These are phyloP conservation scores for Peromyscus californicus DNA, from an alignment of 2,113 vertebrate genomes.

Conservation along the genomic window DNA sequence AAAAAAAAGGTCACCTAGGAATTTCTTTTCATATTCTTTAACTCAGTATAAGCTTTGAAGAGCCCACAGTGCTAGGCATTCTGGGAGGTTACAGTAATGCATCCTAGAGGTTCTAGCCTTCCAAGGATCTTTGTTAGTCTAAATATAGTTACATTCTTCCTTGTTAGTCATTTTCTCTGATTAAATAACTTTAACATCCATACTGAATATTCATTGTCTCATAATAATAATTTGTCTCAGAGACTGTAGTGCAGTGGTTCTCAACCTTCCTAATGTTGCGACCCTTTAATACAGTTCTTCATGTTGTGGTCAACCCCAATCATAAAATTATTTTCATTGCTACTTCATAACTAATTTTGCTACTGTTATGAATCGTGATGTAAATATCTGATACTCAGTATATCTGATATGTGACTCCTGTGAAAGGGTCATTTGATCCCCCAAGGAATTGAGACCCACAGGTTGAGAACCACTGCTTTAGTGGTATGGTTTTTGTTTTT, in stretches of 20 bases:
- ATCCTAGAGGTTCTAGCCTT: not conserved
- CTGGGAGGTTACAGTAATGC: not conserved
- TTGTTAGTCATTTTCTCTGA: not conserved
- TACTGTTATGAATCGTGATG: not conserved
- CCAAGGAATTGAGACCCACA: not conserved
- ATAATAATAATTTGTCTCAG: not conserved
- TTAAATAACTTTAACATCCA: constrained; percentile 32
- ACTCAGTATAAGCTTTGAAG: not conserved
- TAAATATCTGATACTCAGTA: not conserved
- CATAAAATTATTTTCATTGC: not conserved
- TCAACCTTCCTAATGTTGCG: not conserved
- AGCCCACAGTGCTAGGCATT: not conserved
- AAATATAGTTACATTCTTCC: not conserved
- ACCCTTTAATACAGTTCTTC: not conserved
- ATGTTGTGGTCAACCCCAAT: not conserved
- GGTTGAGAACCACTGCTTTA: not conserved
- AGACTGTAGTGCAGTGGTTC: not conserved
- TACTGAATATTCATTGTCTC: not conserved
- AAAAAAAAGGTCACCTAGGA: not conserved
- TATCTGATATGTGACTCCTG: not conserved
- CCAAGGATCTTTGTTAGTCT: not conserved
- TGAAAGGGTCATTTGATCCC: not conserved
- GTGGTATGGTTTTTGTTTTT: not conserved
- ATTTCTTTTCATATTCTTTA: not conserved
- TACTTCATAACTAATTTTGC: not conserved